phyloP scores from a whole-genome alignment of 53 echinoderm and acorn worm species.

The Pentamera pediparva region DNA sequence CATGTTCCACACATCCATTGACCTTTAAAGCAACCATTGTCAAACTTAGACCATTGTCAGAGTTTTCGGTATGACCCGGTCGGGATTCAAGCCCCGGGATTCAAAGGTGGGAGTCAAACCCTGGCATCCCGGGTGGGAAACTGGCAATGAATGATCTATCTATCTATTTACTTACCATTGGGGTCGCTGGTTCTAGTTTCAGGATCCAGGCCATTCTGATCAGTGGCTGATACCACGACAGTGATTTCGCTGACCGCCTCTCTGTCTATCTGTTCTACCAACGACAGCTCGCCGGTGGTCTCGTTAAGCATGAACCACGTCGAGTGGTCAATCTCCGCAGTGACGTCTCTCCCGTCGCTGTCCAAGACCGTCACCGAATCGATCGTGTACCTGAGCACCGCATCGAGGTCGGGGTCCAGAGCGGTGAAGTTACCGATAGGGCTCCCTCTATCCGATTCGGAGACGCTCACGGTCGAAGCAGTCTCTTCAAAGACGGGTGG shows the following conservation, averaged over 20 bases:
- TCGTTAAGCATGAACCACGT: slow-evolving; percentile 56
- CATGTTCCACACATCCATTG: too few relatives aligned
- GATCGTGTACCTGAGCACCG: slow-evolving; percentile 56
- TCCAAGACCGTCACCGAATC: slow-evolving; percentile 53
- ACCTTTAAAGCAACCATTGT: too few relatives aligned
- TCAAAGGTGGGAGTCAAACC: too few relatives aligned
- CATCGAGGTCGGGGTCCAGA: slow-evolving; percentile 53
- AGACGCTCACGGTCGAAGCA: slow-evolving; percentile 15
- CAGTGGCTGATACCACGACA: slow-evolving; percentile 57
- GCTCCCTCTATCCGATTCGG: slow-evolving; percentile 3
- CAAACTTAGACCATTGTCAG: too few relatives aligned
- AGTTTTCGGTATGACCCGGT: too few relatives aligned
- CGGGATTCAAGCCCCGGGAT: too few relatives aligned
- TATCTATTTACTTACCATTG: slow-evolving; percentile 82
- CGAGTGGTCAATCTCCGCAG: slow-evolving; percentile 35
- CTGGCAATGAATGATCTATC: too few relatives aligned
- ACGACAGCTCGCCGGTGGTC: slow-evolving; percentile 41
- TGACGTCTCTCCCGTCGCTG: slow-evolving; percentile 40
- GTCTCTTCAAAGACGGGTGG: slow-evolving; percentile 53
- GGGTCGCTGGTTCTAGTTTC: slow-evolving; percentile 53
- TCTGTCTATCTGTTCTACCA: slow-evolving; percentile 57
- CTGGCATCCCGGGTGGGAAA: too few relatives aligned
- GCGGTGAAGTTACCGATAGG: slow-evolving; percentile 16
- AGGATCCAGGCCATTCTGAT: slow-evolving; percentile 41
- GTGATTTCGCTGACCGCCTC: slow-evolving; percentile 56